Base-by-base conservation (phyloP, 2,888 invertebrate genomes). In the Achlya flavicornis region DNA sequence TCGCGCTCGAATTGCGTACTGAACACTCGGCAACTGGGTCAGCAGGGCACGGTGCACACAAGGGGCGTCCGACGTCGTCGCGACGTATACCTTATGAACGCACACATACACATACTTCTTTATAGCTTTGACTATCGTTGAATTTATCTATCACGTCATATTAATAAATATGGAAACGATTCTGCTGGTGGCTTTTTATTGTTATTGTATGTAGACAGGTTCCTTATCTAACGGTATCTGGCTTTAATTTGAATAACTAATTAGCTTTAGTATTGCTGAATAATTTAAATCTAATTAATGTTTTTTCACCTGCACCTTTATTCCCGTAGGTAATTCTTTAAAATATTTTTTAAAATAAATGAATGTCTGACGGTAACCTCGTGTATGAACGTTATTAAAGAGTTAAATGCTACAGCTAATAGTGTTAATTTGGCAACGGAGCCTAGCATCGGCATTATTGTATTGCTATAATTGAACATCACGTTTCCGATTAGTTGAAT, bases 1-100 rank as follows among this genome's bases (percentile, higher is more conserved):
- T 87, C 90, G 90, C 86, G 90, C 85, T 90, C 87, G 87, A 88
- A 89, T 92, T 91, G 92, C 92, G 92, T 91, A 89, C 91, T 83
- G 85, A 86, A 82, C 88, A 87, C 86, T 88, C 87, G 78, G 86
- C 89, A 93, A 90, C 83, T 93, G 87, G 93, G 93, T 93, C 91
- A 92, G 85, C 90, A 82, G 93, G 91, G 84, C 92, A 89, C 88
- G 83, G 78, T 86, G 86, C 81, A 81, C 79, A 78, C 80, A 81
- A 80, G 79, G 76, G 79, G 78, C 80, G 79, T 77, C 78, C 78
- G 75, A 72, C 79, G 77, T 72, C 73, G 76, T 74, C 80, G 78
- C 73, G 73, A 74, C 77, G 75, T 77, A 48, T 61, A 61, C 63
- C 57, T 58, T 26, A 32, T 60, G 46, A 61, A 35, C 60, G 26